Conservation (phyloP, 2,797 vertebrate species). For the Moxostoma hubbsi region DNA sequence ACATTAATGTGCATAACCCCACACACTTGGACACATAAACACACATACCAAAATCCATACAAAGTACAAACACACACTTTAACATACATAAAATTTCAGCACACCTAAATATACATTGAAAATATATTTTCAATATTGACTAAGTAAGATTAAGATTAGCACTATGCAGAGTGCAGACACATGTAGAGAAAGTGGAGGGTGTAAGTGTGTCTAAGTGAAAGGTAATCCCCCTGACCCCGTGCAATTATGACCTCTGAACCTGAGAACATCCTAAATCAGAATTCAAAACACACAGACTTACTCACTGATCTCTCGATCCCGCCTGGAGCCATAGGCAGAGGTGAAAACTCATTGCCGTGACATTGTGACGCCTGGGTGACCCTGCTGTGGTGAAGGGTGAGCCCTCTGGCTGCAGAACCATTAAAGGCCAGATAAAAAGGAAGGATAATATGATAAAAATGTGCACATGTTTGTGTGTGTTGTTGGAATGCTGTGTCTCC, state of each 20-base stretch:
- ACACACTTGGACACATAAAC: constrained; percentile 62
- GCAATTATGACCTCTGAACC: constrained; percentile 75
- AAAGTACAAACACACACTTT: not conserved
- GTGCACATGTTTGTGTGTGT: constrained; percentile 28
- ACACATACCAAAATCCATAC: not conserved
- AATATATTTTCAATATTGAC: no score
- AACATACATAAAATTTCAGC: not conserved
- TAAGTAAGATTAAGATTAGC: no score
- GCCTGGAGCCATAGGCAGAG: constrained; percentile 42
- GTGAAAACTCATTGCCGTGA: constrained; percentile 51
- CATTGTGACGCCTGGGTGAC: constrained; percentile 50
- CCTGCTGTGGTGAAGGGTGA: constrained; percentile 38
- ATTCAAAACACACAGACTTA: constrained; percentile 68
- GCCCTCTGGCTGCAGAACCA: constrained; percentile 49
- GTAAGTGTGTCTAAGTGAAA: constrained; percentile 62
- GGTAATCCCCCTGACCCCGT: constrained; percentile 68
- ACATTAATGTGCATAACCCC: not conserved
- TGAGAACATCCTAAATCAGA: constrained; percentile 75
- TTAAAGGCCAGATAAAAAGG: constrained; percentile 38
- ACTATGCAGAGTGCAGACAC: not conserved
- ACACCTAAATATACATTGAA: not conserved
- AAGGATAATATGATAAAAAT: constrained; percentile 39
- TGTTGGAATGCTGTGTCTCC: constrained; percentile 9
- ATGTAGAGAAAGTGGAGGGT: not conserved
- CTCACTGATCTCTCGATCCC: constrained; percentile 41